Percentiles rank a stretch among this genome's conserved stretches.
These are phyloP conservation scores for Cistogaster globosa DNA, from an alignment of 2,888 invertebrate species.

Conservation along the genomic window DNA sequence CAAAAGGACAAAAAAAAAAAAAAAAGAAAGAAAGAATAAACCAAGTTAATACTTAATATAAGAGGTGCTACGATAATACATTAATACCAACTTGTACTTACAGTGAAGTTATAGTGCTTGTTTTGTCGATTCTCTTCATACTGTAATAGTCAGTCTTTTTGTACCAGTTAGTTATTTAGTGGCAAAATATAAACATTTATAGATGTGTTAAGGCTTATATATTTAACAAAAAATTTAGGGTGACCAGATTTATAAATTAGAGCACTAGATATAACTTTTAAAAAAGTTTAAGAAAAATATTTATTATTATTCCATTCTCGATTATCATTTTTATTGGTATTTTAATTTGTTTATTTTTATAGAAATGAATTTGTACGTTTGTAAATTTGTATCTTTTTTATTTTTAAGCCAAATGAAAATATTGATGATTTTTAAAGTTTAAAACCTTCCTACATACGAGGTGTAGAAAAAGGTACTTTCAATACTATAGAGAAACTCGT, in stretches of 20 bases:
- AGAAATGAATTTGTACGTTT: too few species aligned
- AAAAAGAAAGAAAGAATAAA: constrained; percentile 1
- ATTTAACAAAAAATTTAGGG: constrained; percentile 5
- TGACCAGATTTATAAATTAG: constrained; percentile 20
- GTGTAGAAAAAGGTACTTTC: too few species aligned
- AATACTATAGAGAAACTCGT: too few species aligned
- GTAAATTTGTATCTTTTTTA: too few species aligned
- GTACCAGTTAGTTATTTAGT: constrained; percentile 44
- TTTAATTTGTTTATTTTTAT: too few species aligned
- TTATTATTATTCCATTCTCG: too few species aligned
- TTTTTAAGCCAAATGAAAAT: too few species aligned
- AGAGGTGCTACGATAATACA: constrained; percentile 44
- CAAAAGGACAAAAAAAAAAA: background rate
- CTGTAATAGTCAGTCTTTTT: constrained; percentile 42
- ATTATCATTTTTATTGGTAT: too few species aligned
- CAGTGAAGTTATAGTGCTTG: constrained; percentile 10
- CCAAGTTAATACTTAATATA: constrained; percentile 37
- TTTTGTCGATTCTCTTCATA: constrained; percentile 25
- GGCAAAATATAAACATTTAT: constrained; percentile 48
- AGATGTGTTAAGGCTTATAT: constrained; percentile 38
- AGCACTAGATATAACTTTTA: too few species aligned
- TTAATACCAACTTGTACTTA: constrained; percentile 24
- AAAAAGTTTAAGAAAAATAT: too few species aligned
- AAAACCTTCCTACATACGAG: too few species aligned
- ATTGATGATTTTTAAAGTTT: too few species aligned